These are phyloP conservation scores for Deroplatys truncata DNA, from an alignment of 2,888 invertebrate genomes.

Conservation along the genomic window DNA sequence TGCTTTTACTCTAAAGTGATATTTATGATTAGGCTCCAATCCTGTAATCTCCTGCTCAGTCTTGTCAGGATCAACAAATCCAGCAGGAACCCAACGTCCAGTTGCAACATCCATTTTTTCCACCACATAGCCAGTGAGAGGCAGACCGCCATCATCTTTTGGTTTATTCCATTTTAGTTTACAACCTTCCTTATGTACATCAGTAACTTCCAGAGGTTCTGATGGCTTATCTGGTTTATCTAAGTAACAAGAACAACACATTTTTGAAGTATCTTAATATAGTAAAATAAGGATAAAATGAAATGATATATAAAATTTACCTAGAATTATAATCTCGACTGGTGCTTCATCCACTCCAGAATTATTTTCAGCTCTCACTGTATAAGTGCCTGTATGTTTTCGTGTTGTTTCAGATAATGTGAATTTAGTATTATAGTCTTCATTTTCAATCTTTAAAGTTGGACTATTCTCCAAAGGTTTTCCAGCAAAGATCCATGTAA, in stretches of 20 bases:
- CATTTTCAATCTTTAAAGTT: slow-evolving; percentile 75
- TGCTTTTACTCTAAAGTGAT: slow-evolving; percentile 96
- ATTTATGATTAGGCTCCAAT: slow-evolving; percentile 90
- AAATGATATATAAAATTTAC: slow-evolving; percentile 44
- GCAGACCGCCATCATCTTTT: slow-evolving; percentile 92
- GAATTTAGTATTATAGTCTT: slow-evolving; percentile 87
- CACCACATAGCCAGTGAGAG: slow-evolving; percentile 83
- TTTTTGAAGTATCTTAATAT: neutral
- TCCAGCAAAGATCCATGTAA: slow-evolving; percentile 72
- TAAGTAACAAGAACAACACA: slow-evolving; percentile 37
- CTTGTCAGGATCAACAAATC: slow-evolving; percentile 56
- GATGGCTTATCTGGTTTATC: slow-evolving; percentile 85
- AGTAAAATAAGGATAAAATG: neutral
- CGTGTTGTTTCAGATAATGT: slow-evolving; percentile 75
- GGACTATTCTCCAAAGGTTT: slow-evolving; percentile 63
- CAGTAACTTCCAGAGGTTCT: slow-evolving; percentile 86
- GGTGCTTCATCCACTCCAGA: slow-evolving; percentile 92
- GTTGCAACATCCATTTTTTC: slow-evolving; percentile 92
- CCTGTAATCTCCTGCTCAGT: slow-evolving; percentile 81
- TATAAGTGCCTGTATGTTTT: slow-evolving; percentile 85
- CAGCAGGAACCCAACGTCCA: slow-evolving; percentile 83
- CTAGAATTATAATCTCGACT: slow-evolving; percentile 83
- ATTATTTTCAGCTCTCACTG: slow-evolving; percentile 86
- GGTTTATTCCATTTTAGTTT: slow-evolving; percentile 93
- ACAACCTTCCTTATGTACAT: slow-evolving; percentile 90